Percentiles rank a stretch among this genome's conserved stretches.
phyloP scores from a whole-genome alignment of 2,113 vertebrate genomes.

The Pterocles gutturalis region DNA sequence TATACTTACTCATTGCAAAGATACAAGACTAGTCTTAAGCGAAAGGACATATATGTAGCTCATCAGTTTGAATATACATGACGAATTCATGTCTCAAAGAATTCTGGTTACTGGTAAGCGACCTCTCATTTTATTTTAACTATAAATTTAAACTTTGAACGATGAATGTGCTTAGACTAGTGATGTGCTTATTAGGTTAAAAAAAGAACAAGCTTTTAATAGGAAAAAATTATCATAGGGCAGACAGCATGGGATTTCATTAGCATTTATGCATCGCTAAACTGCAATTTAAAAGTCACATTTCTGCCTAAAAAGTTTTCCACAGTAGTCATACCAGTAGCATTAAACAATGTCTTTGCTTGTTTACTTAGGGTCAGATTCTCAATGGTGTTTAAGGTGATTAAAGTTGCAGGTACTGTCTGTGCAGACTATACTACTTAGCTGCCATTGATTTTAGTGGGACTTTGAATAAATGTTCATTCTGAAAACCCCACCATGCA shows the following conservation, averaged over 20 bases:
- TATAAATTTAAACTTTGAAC: constrained; percentile 1
- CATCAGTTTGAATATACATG: neutral
- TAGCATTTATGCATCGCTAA: constrained; percentile 39
- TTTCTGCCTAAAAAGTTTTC: constrained; percentile 28
- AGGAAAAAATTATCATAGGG: constrained; percentile 27
- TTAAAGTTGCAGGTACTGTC: neutral
- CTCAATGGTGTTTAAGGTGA: neutral
- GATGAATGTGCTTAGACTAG: constrained; percentile 6
- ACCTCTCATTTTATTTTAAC: neutral
- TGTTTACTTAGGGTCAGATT: neutral
- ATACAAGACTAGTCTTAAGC: neutral
- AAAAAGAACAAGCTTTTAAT: constrained; percentile 53
- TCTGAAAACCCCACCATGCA: neutral
- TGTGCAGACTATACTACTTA: neutral
- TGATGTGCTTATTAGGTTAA: constrained; percentile 26
- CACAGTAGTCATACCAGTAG: neutral
- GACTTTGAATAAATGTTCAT: neutral
- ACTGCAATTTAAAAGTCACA: constrained; percentile 26
- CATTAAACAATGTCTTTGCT: neutral
- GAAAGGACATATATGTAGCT: neutral
- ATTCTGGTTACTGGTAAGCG: neutral
- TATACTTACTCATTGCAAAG: neutral
- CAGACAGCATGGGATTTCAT: constrained; percentile 14
- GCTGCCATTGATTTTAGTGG: neutral
- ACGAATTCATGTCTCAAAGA: neutral